Evolutionary conservation across 2,113 vertebrate species (phyloP), one percentile per base, ranked within the genome.

Genomic region (Platysteira castanea): DNA sequence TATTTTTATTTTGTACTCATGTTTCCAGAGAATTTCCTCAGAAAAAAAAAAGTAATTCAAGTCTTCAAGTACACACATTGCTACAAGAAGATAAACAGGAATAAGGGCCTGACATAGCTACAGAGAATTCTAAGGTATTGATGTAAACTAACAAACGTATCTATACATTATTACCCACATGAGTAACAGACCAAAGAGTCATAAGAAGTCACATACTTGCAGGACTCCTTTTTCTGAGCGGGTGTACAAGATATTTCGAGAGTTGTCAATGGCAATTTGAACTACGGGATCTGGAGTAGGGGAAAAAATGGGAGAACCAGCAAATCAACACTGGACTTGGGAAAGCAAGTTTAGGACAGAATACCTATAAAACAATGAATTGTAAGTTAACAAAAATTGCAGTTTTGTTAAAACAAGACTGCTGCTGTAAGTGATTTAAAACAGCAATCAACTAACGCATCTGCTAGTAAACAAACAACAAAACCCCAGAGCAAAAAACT

Each of bases 201-300:
- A 8, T 11, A 27, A 81, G 13, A 60, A 79, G 70, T 5, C 27
- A 71, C 91, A 50, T 98, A 99, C 99, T 98, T 99, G 99, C 79
- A 99, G 97, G 21, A 99, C 98, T 47, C 99, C 99, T 98, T 99
- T 99, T 96, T 99, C 99, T 13, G 99, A 99, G 53, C 99, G 98
- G 14, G 99, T 99, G 79, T 99, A 98, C 37, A 99, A 98, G 57
- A 98, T 99, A 93, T 99, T 99, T 83, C 99, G 97, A 30, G 99
- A 99, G 96, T 99, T 99, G 97, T 99, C 99, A 53, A 99, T 88
- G 59, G 99, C 99, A 21, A 99, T 99, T 98, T 99, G 99, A 96
- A 99, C 98, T 74, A 99, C 97, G 31, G 99, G 99, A 97, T 99
- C 99, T 99, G 64, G 91, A n/a, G 4, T 17, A 1, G 1, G 7